phyloP scores from a whole-genome alignment of 35 echinoderm and acorn worm species.

The Apostichopus californicus region DNA sequence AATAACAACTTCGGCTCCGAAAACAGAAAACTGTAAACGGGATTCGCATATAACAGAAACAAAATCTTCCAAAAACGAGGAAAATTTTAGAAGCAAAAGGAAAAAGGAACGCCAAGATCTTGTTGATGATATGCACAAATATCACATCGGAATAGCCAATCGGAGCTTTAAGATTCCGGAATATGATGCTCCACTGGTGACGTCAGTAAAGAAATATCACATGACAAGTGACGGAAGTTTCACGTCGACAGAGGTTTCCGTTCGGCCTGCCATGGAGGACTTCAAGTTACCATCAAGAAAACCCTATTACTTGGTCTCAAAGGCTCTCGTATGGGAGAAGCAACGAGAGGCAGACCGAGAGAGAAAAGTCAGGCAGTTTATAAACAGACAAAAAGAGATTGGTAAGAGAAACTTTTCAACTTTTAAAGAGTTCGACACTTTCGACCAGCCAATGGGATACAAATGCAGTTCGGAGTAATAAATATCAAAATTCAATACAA shows the following conservation, averaged over 20 bases:
- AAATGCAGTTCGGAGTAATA: too few relatives aligned
- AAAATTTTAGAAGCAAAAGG: neutral
- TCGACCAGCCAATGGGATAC: too few relatives aligned
- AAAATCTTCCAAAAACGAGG: neutral
- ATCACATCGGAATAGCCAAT: slow-evolving; percentile 17
- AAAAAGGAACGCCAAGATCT: neutral
- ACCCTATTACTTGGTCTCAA: slow-evolving; percentile 4
- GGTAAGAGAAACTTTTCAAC: neutral
- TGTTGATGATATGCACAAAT: slow-evolving; percentile 25
- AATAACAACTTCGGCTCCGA: neutral
- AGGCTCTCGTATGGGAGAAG: slow-evolving; percentile 28
- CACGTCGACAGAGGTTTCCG: slow-evolving; percentile 16
- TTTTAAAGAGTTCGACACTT: too few relatives aligned
- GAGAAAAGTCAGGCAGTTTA: slow-evolving; percentile 16
- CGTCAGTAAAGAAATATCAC: slow-evolving; percentile 34
- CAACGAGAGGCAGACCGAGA: neutral
- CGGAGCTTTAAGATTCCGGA: slow-evolving; percentile 22
- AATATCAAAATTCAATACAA: too few relatives aligned
- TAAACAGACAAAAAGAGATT: slow-evolving; percentile 19
- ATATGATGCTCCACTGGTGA: slow-evolving; percentile 8
- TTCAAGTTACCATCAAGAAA: slow-evolving; percentile 38
- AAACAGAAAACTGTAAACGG: neutral
- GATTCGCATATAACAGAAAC: neutral
- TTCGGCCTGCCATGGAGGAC: slow-evolving; percentile 25
- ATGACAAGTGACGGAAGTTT: slow-evolving; percentile 19